Percentiles rank a stretch among this genome's conserved stretches.
These are phyloP conservation scores for Blastobasis lacticolella DNA, from an alignment of 2,888 invertebrate genomes.

Conservation along the genomic window DNA sequence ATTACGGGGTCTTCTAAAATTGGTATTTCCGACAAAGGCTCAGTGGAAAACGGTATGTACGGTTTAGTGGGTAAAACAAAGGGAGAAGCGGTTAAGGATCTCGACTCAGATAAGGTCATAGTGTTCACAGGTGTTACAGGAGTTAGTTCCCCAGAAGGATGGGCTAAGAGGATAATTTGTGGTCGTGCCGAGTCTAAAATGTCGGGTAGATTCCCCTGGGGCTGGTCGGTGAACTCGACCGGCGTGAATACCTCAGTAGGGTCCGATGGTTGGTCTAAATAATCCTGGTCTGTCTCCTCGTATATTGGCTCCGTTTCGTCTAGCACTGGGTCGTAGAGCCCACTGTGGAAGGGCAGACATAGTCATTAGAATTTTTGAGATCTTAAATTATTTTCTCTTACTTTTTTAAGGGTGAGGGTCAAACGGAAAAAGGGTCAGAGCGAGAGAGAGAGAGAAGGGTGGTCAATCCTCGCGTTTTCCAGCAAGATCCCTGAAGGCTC, in stretches of 20 bases:
- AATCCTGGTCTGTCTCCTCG: slow-evolving; percentile 50
- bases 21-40: slow-evolving; percentile 41
- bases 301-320: slow-evolving; percentile 54
- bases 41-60: slow-evolving; percentile 52
- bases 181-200: neutral
- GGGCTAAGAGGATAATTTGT: no score
- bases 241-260: slow-evolving; percentile 53
- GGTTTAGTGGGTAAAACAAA: slow-evolving; percentile 37
- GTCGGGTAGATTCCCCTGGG: slow-evolving; percentile 1
- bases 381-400: neutral
- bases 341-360: slow-evolving; percentile 34
- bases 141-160: neutral
- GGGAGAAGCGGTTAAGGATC: slow-evolving; percentile 44
- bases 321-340: slow-evolving; percentile 59
- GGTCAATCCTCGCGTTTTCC: no score
- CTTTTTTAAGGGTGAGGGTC: no score
- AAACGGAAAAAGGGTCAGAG: no score
- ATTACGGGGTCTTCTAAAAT: slow-evolving; percentile 55
- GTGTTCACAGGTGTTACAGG: neutral
- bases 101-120: slow-evolving; percentile 2
- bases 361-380: neutral
- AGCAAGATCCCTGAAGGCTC: no score
- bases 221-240: slow-evolving; percentile 29
- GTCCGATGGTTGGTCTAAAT: slow-evolving; percentile 53
- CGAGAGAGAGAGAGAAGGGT: no score